Percentiles rank a stretch among this genome's conserved stretches.
Conservation (phyloP, 2,888 invertebrate species). For the Icerya purchasi region DNA sequence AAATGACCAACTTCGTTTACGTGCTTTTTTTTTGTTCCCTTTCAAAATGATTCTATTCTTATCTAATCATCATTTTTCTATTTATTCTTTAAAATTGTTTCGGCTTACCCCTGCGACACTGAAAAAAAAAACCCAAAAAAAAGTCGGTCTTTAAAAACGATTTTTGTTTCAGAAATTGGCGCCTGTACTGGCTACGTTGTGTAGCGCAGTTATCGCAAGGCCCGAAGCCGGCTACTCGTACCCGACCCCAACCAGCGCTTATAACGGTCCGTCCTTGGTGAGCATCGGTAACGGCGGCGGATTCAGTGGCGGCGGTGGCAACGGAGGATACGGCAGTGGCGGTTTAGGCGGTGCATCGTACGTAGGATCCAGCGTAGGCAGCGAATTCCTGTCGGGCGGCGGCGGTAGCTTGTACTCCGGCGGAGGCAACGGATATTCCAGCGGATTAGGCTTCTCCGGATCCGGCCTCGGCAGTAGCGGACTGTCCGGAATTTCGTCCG, state of each 20-base stretch:
- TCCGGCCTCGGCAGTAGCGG: conserved; percentile 9
- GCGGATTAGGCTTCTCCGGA: conserved; percentile 13
- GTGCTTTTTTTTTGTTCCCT: too few species aligned
- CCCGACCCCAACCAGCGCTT: conserved; percentile 17
- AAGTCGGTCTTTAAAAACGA: background rate
- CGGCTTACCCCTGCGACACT: too few species aligned
- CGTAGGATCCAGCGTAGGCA: conserved; percentile 15
- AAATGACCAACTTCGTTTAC: too few species aligned
- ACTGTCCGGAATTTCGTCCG: conserved; percentile 4
- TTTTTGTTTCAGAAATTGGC: background rate
- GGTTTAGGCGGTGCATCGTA: conserved; percentile 12
- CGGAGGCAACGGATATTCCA: conserved; percentile 15
- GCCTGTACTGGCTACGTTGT: conserved; percentile 10
- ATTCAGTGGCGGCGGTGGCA: conserved; percentile 14
- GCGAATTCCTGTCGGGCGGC: conserved; percentile 15
- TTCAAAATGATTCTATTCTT: too few species aligned
- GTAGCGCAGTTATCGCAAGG: conserved; percentile 19
- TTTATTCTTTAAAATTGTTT: too few species aligned
- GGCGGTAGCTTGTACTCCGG: conserved; percentile 14
- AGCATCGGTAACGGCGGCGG: conserved; percentile 12
- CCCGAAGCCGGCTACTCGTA: conserved; percentile 22
- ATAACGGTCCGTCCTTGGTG: conserved; percentile 12
- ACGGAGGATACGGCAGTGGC: conserved; percentile 15
- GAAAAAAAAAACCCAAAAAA: too few species aligned
- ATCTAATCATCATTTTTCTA: too few species aligned